Conservation (phyloP, 2,113 vertebrate species). For the Podocnemis expansa region DNA sequence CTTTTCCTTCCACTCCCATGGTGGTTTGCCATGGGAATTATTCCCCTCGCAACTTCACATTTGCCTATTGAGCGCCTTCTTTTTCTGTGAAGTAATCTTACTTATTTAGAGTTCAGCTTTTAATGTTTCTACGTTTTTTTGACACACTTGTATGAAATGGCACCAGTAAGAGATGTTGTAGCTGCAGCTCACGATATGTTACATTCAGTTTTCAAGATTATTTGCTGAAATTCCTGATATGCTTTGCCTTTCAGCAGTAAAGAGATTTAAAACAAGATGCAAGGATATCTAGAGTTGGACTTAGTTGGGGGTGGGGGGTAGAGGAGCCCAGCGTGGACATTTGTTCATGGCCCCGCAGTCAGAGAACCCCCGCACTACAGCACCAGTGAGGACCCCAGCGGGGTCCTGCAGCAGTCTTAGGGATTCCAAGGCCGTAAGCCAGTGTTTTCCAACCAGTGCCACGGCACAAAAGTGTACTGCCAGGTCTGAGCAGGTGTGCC, state of each 20-base stretch:
- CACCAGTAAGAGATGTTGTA: not conserved
- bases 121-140: not conserved
- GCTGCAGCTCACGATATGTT: not conserved
- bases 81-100: not conserved
- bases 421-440: no score
- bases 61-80: not conserved
- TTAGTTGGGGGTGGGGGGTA: no score
- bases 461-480: no score
- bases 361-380: no score
- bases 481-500: no score
- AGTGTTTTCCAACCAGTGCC: no score
- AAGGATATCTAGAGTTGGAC: no score
- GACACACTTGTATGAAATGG: not conserved
- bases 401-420: no score
- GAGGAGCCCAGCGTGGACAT: no score
- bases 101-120: not conserved
- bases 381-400: no score
- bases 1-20: slow-evolving; percentile 19
- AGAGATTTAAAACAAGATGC: not conserved
- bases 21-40: rapidly evolving
- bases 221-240: not conserved
- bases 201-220: not conserved
- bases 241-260: not conserved
- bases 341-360: no score
- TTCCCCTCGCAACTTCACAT: not conserved